Conservation (phyloP, 2,113 vertebrate genomes). For the Mesocricetus auratus region DNA sequence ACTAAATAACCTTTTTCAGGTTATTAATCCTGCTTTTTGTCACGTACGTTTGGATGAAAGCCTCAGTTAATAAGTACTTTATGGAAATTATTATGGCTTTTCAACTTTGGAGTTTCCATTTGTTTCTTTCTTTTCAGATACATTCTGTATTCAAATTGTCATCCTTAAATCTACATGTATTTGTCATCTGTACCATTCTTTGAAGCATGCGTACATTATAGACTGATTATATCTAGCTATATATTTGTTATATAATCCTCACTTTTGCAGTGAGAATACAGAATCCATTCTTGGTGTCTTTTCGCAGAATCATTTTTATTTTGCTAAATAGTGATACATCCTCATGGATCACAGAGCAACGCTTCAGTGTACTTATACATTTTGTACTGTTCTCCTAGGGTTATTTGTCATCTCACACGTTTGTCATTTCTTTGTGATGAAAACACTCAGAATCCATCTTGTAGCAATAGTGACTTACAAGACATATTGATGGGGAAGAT, state of each 20-base stretch:
- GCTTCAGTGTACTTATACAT: not conserved
- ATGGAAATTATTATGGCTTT: slow-evolving; percentile 9
- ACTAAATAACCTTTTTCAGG: not conserved
- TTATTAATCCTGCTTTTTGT: not conserved
- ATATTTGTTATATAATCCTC: not conserved
- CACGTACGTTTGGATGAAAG: not conserved
- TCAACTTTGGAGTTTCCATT: not conserved
- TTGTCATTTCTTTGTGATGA: not conserved
- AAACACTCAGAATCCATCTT: not conserved
- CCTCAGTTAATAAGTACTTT: not conserved
- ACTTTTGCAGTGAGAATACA: not conserved
- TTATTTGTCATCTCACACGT: not conserved
- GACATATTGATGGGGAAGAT: no score
- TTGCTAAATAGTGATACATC: not conserved
- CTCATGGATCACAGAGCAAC: no score
- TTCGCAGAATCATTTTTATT: not conserved
- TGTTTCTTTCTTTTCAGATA: not conserved
- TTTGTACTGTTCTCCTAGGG: no score
- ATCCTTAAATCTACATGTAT: not conserved
- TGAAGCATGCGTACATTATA: not conserved
- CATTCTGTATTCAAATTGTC: not conserved
- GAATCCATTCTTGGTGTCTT: not conserved
- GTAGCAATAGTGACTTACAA: not conserved
- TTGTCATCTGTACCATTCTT: not conserved
- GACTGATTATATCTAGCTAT: not conserved